Evolutionary conservation across 2,888 invertebrate species (phyloP).

Genomic region (Andrena fulva): DNA sequence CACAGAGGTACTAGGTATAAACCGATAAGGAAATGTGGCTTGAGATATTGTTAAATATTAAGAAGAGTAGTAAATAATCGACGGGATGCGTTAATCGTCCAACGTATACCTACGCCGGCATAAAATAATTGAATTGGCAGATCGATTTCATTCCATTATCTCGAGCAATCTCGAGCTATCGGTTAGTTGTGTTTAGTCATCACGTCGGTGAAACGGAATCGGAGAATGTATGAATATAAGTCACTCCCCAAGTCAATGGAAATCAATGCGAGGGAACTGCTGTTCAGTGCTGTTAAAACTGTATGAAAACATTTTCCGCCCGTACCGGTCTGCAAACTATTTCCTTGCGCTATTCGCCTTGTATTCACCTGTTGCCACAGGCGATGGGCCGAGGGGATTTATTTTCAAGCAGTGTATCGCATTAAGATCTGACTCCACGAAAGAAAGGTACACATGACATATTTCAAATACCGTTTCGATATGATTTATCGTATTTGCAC

Average conservation of each 20-base stretch:
- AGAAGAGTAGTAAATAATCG: no score
- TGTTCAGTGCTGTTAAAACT: slow-evolving; percentile 2
- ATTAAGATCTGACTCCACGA: slow-evolving; percentile 12
- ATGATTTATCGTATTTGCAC: not conserved
- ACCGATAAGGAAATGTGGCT: no score
- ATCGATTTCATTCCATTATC: slow-evolving; percentile 19
- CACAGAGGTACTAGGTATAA: no score
- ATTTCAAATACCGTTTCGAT: slow-evolving; percentile 2
- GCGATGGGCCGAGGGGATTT: slow-evolving; percentile 24
- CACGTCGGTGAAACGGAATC: slow-evolving; percentile 8
- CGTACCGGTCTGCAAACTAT: slow-evolving; percentile 10
- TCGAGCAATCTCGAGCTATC: slow-evolving; percentile 9
- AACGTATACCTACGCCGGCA: not conserved
- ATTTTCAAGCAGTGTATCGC: slow-evolving; percentile 18
- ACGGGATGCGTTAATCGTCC: no score
- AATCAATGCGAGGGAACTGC: slow-evolving; percentile 15
- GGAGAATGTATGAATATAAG: slow-evolving; percentile 26
- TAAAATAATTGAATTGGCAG: not conserved
- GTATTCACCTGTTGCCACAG: slow-evolving; percentile 12
- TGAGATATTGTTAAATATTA: no score
- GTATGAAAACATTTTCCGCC: slow-evolving; percentile 14
- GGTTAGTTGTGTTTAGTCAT: slow-evolving; percentile 8
- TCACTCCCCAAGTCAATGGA: slow-evolving; percentile 15
- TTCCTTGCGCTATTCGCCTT: not conserved
- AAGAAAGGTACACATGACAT: slow-evolving; percentile 36